Evolutionary conservation across 2,888 invertebrate species (phyloP).

Genomic region (Tinea pellionella): DNA sequence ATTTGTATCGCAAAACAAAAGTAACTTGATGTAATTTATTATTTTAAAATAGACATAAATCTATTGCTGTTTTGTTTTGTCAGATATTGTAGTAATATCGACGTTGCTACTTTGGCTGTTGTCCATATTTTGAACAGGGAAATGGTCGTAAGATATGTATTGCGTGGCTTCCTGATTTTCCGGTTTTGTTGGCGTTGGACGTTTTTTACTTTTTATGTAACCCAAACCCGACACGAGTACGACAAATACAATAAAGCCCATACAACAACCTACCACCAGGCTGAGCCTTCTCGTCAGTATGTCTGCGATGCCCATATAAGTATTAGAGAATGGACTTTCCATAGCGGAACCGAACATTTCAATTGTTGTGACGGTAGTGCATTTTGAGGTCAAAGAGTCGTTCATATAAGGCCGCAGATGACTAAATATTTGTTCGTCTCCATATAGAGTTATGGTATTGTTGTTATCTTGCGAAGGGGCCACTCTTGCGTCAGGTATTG

Average conservation of each 20-base stretch:
- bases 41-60: background rate
- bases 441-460: constrained; percentile 49
- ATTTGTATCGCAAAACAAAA: constrained; percentile 2
- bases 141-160: constrained; percentile 79
- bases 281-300: constrained; percentile 85
- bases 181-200: constrained; percentile 79
- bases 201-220: constrained; percentile 87
- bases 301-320: constrained; percentile 77
- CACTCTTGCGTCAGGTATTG: constrained; percentile 62
- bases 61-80: constrained; percentile 44
- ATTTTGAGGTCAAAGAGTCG: constrained; percentile 80
- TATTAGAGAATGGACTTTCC: constrained; percentile 68
- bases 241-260: constrained; percentile 88
- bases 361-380: constrained; percentile 80
- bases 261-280: constrained; percentile 86
- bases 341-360: constrained; percentile 76
- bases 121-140: constrained; percentile 42
- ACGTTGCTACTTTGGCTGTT: constrained; percentile 48
- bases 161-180: constrained; percentile 79
- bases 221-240: constrained; percentile 86
- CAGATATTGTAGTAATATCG: constrained; percentile 57
- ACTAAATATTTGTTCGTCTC: constrained; percentile 70
- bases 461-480: constrained; percentile 48
- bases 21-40: background rate
- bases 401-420: constrained; percentile 52